Evolutionary conservation across 2,113 vertebrate genomes (phyloP).

Genomic region (Scopus umbretta): DNA sequence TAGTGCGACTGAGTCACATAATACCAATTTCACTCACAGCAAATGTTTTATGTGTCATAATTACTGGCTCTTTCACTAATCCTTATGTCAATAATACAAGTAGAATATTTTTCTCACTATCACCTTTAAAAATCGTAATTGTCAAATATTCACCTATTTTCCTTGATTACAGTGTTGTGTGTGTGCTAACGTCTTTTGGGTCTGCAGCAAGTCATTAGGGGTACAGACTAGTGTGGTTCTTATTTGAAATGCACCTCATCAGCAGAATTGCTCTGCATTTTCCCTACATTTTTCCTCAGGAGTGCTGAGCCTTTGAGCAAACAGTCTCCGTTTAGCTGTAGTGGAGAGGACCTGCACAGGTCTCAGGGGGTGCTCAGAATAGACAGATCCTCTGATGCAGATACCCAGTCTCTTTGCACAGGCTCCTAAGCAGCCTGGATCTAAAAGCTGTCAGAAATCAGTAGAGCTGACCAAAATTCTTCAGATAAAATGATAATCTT

Average conservation of each 20-base stretch:
- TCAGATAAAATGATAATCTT: background rate
- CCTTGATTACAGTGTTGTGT: background rate
- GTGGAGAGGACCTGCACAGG: background rate
- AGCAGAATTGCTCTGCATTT: background rate
- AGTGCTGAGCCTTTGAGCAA: background rate
- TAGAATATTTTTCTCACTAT: background rate
- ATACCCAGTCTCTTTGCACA: background rate
- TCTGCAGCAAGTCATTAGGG: background rate
- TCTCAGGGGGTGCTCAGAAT: background rate
- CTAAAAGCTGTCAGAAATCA: background rate
- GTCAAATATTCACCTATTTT: background rate
- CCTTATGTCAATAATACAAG: background rate
- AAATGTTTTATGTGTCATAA: background rate
- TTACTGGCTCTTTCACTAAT: background rate
- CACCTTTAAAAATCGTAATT: background rate
- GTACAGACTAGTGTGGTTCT: background rate
- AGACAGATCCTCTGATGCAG: background rate
- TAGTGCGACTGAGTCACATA: background rate
- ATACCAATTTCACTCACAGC: background rate
- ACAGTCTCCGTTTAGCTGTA: background rate
- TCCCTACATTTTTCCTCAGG: too few relatives aligned
- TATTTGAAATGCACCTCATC: background rate
- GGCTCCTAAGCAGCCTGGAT: background rate
- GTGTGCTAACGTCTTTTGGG: background rate
- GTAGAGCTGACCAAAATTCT: background rate